phyloP scores from a whole-genome alignment of 2,113 vertebrate genomes.

The Apodemus sylvaticus region DNA sequence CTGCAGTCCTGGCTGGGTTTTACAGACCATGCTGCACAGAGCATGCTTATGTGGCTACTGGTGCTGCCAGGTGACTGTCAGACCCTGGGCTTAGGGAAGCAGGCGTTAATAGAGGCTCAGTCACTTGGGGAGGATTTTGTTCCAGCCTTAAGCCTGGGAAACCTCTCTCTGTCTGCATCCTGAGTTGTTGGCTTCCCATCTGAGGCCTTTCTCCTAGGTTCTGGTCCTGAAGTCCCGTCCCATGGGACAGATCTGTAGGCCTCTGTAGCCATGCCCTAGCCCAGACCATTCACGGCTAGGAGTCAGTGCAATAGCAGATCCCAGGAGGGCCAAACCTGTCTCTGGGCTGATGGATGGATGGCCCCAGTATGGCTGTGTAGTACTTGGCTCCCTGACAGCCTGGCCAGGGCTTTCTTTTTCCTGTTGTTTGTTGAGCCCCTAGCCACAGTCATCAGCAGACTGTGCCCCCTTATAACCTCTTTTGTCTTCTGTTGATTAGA shows the following conservation, averaged over 20 bases:
- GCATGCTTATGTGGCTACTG: not conserved
- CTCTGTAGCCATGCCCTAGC: not conserved
- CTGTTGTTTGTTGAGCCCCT: conserved; percentile 67
- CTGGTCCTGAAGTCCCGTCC: not conserved
- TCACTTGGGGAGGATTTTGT: not conserved
- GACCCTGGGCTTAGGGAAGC: not conserved
- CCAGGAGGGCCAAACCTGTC: not conserved
- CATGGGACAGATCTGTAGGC: not conserved
- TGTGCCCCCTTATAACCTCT: conserved; percentile 55
- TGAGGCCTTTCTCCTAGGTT: not conserved
- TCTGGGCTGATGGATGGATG: not conserved
- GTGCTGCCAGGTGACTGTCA: not conserved
- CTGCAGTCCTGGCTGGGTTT: not conserved
- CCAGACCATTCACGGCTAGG: not conserved
- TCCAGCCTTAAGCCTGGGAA: not conserved
- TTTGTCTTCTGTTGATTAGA: conserved; percentile 84
- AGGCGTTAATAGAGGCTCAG: not conserved
- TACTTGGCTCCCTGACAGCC: conserved; percentile 55
- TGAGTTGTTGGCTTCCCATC: not conserved
- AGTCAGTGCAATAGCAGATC: not conserved
- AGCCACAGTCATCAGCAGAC: conserved; percentile 30
- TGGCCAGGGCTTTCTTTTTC: conserved; percentile 51
- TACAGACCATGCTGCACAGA: not conserved
- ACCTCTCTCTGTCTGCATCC: not conserved
- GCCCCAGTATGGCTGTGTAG: not conserved